Evolutionary conservation across 2,888 invertebrate genomes (phyloP), one percentile per base, ranked within the genome.

Genomic region (Hypselothyrea guttata): DNA sequence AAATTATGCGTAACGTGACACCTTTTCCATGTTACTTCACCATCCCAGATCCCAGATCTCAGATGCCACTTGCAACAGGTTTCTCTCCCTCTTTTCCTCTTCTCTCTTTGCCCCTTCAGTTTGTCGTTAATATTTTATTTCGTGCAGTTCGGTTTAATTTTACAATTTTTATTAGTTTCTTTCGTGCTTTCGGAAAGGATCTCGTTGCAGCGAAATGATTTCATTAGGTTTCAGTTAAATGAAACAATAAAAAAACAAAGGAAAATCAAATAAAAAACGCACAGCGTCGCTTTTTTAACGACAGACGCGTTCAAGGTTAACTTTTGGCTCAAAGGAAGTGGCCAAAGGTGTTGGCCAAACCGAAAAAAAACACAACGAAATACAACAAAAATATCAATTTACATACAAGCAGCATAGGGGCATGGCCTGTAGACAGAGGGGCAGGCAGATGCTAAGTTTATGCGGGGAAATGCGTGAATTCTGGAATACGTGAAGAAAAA

Each of bases 1-100:
- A 87, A 88, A 87, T 87, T 88, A 88, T 86, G 86, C 84, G 87
- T 87, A 86, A 88, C 87, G 87, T 83, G 87, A 87, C 88, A 87
- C 88, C 88, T 88, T 87, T 86, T 82, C 73, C 83, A 76, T 86
- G 86, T 86, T 75, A 13, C 74, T 46, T 42, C 12, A 11, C 22
- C 3, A 48, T 47, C n/a, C n/a, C n/a, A n/a, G n/a, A n/a, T n/a
- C n/a, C n/a, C n/a, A n/a, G 57, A 66, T 64, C 69, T n/a, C 8
- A 18, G 28, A 22, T 22, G n/a, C 12, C 7, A 13, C 7, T 9
- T 33, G 42, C 73, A 70, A 62, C 84, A 67, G 76, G 75, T 74
- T 64, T 59, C 13, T 8, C 0, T 0, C 46, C 49, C 13, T 8
- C 0, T 0, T 45, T 46, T 49, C 56, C 65, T 71, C 66, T 46